Conservation (phyloP, 2,113 vertebrate genomes). For the Suricata suricatta region DNA sequence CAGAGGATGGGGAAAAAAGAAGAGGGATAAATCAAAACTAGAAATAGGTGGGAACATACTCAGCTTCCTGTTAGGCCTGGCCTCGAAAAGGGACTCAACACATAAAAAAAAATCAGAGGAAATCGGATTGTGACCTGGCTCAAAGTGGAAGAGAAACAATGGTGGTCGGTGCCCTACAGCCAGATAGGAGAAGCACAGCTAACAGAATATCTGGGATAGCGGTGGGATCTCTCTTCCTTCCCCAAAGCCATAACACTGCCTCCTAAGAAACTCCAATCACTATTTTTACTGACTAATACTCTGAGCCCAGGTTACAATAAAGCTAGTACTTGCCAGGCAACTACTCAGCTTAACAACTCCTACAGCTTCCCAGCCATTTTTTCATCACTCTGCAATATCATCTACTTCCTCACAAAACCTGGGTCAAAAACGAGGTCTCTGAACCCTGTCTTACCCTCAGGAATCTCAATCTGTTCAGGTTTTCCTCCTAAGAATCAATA, state of each 20-base stretch:
- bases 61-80: background rate
- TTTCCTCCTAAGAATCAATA: background rate
- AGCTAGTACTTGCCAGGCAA: background rate
- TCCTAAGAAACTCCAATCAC: background rate
- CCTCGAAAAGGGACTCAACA: background rate
- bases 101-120: background rate
- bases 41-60: background rate
- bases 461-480: slow-evolving; percentile 30
- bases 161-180: background rate
- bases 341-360: background rate
- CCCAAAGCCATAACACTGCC: background rate
- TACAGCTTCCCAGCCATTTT: background rate
- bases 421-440: background rate
- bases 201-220: background rate
- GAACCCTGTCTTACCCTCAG: background rate
- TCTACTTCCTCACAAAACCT: background rate
- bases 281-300: slow-evolving; percentile 39
- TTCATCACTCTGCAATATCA: slow-evolving; percentile 18
- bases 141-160: background rate
- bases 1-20: background rate
- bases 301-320: background rate
- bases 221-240: background rate
- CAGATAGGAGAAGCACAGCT: background rate
- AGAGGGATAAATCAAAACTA: slow-evolving; percentile 28
- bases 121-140: background rate